Evolutionary conservation across 2,888 invertebrate genomes (phyloP).

Genomic region (Yponomeuta evonymella): DNA sequence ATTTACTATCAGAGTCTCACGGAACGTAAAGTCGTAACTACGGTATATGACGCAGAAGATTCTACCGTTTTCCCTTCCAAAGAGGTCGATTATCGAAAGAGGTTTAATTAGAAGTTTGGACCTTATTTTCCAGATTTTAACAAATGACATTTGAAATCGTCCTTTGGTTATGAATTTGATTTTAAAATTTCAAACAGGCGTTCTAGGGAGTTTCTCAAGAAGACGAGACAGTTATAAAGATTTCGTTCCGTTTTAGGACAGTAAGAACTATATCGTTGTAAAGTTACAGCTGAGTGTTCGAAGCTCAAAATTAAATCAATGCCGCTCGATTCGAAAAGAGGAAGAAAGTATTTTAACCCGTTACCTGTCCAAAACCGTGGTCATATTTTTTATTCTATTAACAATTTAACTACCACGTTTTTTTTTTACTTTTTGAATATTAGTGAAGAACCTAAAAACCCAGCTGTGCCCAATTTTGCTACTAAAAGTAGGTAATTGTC

Average conservation of each 20-base stretch:
- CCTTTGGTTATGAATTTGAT: conserved; percentile 35
- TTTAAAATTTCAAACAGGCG: conserved; percentile 39
- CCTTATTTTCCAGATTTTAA: conserved; percentile 50
- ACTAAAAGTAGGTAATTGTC: too few species aligned
- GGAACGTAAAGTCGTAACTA: conserved; percentile 30
- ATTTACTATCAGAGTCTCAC: conserved; percentile 46
- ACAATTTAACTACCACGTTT: too few species aligned
- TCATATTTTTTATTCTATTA: too few species aligned
- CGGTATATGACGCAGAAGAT: conserved; percentile 17
- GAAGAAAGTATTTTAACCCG: background rate
- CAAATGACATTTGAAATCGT: conserved; percentile 61
- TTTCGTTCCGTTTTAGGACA: background rate
- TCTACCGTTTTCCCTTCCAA: rapidly evolving
- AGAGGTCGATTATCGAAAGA: conserved; percentile 25
- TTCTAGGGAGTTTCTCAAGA: background rate
- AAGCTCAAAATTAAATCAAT: conserved; percentile 5
- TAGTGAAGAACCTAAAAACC: too few species aligned
- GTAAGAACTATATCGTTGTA: background rate
- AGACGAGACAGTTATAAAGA: background rate
- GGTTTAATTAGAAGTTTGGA: conserved; percentile 21
- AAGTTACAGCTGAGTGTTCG: background rate
- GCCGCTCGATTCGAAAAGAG: background rate
- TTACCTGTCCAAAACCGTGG: too few species aligned
- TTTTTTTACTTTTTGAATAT: too few species aligned
- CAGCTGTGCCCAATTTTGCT: too few species aligned